Base-by-base conservation (phyloP, 2,113 vertebrate species). In the Ictalurus punctatus region DNA sequence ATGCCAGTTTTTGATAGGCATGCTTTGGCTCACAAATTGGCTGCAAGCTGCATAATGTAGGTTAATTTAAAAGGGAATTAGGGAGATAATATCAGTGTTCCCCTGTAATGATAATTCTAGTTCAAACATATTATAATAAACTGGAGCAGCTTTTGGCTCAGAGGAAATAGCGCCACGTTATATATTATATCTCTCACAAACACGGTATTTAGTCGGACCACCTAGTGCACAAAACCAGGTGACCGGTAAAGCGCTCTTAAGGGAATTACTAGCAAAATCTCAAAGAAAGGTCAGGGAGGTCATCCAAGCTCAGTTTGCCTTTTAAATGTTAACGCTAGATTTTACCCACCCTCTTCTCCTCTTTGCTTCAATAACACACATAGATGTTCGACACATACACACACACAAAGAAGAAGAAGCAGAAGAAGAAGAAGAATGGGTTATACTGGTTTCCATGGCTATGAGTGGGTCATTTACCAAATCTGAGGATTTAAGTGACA, bases 371-470 rank as follows among this genome's bases (percentile, higher is more conserved):
- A 44, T 59, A 52, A 88, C 85, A 88, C 88, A 93, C 90, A 93
- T 27, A 87, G 86, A 63, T 83, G 81, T 83, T 40, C 40, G 34
- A 91, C 87, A 86, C 91, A 90, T 40, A 56, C 86, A 89, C 89
- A 84, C 63, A 74, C 48, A 52, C 48, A 52, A 40, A 84, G 34
- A 44, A 23, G 34, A 89, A 86, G 83, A 40, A 87, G 93, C 91
- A 93, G 92, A 37, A 86, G 21, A 59, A 6, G 54, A 85, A 85
- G 71, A 89, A 87, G 93, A 91, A 93, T 92, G 92, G 93, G 89
- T 90, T 90, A 69, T 74, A 92, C 93, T 92, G 85, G 93, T 95
- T 96, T 95, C 95, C 95, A 96, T 91, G 87, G 95, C 92, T 94
- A 88, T 89, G 94, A 94, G 96, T 74, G 61, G 81, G 86, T 91